Evolutionary conservation across 2,888 invertebrate genomes (phyloP), one percentile per base, ranked within the genome.

Genomic region (Drosophila fulvimacula): DNA sequence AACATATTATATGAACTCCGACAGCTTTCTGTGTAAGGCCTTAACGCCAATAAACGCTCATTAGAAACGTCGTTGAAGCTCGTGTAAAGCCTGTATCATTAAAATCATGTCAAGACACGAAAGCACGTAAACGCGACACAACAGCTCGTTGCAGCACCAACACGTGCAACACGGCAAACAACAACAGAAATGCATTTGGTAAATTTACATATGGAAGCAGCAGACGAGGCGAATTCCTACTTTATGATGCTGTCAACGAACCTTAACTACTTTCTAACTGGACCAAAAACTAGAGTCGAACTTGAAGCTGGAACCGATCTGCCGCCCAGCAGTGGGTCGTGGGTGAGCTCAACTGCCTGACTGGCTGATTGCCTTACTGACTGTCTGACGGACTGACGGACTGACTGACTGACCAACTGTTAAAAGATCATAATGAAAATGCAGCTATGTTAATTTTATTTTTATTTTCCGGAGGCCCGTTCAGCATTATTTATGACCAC

Each of bases 191-290:
- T 81, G 85, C 85, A 85, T 85, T 89, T 85, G 58, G 57, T 30
- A 72, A 77, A 85, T 85, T 89, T 66, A 88, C 82, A 85, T 85
- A 77, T 76, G 77, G 77, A 75, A 87, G 73, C 65, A 73, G 77
- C 71, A 53, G 44, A 39, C 63, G 58, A 42, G 27, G 41, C 42
- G 46, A 63, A 66, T 67, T 69, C 59, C 56, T 65, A 73, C 66
- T 73, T 80, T 76, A 77, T 61, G 69, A 68, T 68, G 75, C 67
- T 73, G 68, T 77, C 67, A 82, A 68, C 66, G 71, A 73, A 71
- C 69, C 74, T 76, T 88, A 76, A 81, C 88, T 76, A 84, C 82
- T 89, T 89, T 89, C 88, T 63, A 83, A 76, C 76, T 74, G 74
- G 72, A 79, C 58, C 63, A 58, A 63, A 58, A 63, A 48, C 46